These are phyloP conservation scores for Carduelis carduelis DNA, from an alignment of 2,797 vertebrate species.

Conservation along the genomic window DNA sequence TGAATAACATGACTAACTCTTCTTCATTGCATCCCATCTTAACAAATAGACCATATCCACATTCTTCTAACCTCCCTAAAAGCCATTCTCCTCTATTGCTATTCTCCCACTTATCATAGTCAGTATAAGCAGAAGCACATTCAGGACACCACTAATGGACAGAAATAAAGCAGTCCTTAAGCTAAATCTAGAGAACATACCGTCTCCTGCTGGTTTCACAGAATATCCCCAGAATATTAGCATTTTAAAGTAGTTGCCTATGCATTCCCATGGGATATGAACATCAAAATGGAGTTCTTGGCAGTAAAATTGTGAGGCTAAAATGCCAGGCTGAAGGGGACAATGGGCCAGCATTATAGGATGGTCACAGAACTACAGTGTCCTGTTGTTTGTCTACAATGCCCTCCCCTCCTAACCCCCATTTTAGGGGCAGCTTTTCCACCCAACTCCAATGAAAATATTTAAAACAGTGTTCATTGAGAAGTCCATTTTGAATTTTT, in stretches of 20 bases:
- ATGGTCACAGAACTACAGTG: neutral
- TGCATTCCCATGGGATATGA: neutral
- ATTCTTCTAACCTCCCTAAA: neutral
- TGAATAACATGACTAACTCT: fast-evolving
- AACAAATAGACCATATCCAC: fast-evolving
- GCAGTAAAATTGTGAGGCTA: neutral
- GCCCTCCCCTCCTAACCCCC: fast-evolving
- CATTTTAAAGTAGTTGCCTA: neutral
- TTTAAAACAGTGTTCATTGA: neutral
- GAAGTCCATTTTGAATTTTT: neutral
- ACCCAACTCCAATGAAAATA: neutral
- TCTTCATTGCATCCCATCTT: neutral
- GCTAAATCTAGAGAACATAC: neutral
- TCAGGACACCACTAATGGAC: neutral
- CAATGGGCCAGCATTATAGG: fast-evolving
- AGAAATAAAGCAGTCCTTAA: neutral
- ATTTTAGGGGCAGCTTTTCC: neutral
- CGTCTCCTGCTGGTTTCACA: neutral
- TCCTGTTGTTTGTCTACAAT: neutral
- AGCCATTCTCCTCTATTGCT: neutral
- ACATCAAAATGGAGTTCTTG: neutral
- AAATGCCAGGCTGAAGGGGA: neutral
- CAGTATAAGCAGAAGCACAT: neutral
- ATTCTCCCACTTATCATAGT: neutral
- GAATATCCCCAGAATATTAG: neutral